phyloP scores from a whole-genome alignment of 2,888 invertebrate genomes.

The Agriopis marginaria region DNA sequence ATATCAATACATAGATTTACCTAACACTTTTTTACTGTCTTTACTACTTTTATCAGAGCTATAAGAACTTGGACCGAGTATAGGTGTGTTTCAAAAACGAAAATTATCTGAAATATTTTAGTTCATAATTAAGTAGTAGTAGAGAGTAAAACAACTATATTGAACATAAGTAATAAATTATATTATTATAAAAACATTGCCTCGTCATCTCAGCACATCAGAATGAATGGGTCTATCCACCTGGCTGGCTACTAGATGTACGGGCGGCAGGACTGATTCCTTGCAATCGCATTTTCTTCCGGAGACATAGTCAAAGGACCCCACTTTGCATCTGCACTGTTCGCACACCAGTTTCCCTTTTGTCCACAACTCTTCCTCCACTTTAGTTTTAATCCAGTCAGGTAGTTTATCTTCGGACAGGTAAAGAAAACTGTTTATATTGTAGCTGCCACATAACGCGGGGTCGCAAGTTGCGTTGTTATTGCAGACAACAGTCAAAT shows the following conservation, averaged over 20 bases:
- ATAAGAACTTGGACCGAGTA: too few relatives aligned
- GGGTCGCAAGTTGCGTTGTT: slow-evolving; percentile 54
- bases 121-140: not conserved
- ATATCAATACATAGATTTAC: too few relatives aligned
- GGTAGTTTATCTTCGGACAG: slow-evolving; percentile 86
- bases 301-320: slow-evolving; percentile 89
- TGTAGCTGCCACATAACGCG: slow-evolving; percentile 64
- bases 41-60: too few relatives aligned
- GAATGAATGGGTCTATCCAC: slow-evolving; percentile 80
- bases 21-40: too few relatives aligned
- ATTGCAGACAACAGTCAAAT: slow-evolving; percentile 49
- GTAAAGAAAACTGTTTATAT: slow-evolving; percentile 74
- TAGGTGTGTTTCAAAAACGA: too few relatives aligned
- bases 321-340: slow-evolving; percentile 87
- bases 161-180: slow-evolving; percentile 3
- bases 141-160: slow-evolving; percentile 20
- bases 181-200: slow-evolving; percentile 3
- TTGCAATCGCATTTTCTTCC: slow-evolving; percentile 88
- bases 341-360: slow-evolving; percentile 89
- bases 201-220: slow-evolving; percentile 14
- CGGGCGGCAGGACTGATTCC: slow-evolving; percentile 82
- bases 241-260: slow-evolving; percentile 88
- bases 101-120: too few relatives aligned
- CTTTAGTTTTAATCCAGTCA: slow-evolving; percentile 81
- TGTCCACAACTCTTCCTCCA: slow-evolving; percentile 87